phyloP scores from a whole-genome alignment of 2,797 vertebrate species.

The Rallus crepitans region DNA sequence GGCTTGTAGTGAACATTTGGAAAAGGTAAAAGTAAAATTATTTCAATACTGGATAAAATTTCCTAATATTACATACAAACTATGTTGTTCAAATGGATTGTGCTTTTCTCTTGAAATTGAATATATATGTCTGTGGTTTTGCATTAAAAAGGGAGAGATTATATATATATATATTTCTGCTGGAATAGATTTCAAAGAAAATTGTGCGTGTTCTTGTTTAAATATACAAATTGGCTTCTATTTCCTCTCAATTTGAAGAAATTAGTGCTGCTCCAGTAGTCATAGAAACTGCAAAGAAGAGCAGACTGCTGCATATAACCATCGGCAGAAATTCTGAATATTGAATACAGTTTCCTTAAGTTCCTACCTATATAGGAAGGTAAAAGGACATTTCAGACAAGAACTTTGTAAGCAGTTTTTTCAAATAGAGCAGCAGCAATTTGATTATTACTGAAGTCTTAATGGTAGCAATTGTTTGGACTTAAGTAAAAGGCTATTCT shows the following conservation, averaged over 20 bases:
- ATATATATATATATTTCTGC: neutral
- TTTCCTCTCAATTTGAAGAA: constrained; percentile 5
- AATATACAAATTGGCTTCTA: neutral
- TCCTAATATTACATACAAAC: neutral
- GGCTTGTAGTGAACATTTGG: neutral
- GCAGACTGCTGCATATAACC: neutral
- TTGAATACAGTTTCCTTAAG: neutral
- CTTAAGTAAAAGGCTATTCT: neutral
- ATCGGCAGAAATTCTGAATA: neutral
- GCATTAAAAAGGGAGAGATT: neutral
- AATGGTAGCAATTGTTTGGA: neutral
- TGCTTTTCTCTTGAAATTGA: neutral
- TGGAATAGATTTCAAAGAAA: neutral
- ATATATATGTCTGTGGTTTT: neutral
- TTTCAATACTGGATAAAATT: neutral
- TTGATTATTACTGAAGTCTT: neutral
- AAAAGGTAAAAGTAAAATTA: neutral
- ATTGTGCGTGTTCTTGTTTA: neutral
- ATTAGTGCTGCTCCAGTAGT: constrained; percentile 12
- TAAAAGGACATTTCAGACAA: neutral
- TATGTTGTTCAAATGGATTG: neutral
- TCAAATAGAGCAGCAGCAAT: neutral
- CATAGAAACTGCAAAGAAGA: constrained; percentile 35
- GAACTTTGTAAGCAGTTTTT: neutral
- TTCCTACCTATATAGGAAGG: neutral